Percentiles rank a stretch among this genome's conserved stretches.
Evolutionary conservation across 2,113 vertebrate species (phyloP).

Genomic region (Rhea pennata): DNA sequence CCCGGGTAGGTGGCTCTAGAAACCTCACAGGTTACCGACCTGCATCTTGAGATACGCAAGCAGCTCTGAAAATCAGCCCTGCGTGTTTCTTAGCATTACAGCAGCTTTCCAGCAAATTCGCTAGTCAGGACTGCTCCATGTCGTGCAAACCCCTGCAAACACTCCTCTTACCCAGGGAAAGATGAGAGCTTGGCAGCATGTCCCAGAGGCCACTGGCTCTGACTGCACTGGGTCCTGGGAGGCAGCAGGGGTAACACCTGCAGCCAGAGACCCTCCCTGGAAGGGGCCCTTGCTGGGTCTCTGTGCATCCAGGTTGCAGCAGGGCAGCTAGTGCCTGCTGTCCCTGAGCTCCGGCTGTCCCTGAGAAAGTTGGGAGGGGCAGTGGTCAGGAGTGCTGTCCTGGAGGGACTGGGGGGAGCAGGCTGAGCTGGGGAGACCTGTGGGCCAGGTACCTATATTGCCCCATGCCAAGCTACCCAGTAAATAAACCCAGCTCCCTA

Average conservation of each 20-base stretch:
- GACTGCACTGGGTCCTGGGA: neutral
- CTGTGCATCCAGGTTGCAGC: rapidly evolving
- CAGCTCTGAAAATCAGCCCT: neutral
- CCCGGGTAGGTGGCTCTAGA: neutral
- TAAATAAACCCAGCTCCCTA: conserved; percentile 37
- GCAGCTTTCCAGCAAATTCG: rapidly evolving
- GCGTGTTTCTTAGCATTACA: neutral
- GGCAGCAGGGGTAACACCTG: neutral
- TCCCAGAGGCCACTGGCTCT: too few species aligned
- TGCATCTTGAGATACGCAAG: neutral
- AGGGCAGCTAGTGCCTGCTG: neutral
- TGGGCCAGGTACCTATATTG: rapidly evolving
- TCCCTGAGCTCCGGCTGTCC: neutral
- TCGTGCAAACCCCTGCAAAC: neutral
- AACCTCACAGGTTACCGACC: rapidly evolving
- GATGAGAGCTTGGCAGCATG: neutral
- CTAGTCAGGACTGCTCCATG: rapidly evolving
- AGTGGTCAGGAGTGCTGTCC: neutral
- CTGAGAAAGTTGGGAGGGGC: neutral
- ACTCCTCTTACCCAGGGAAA: neutral
- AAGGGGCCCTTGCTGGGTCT: neutral
- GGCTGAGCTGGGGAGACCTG: neutral
- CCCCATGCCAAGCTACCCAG: neutral
- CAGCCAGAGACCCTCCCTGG: neutral
- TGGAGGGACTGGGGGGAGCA: rapidly evolving